Conservation (phyloP, 2,113 vertebrate genomes). For the Acanthisitta chloris region DNA sequence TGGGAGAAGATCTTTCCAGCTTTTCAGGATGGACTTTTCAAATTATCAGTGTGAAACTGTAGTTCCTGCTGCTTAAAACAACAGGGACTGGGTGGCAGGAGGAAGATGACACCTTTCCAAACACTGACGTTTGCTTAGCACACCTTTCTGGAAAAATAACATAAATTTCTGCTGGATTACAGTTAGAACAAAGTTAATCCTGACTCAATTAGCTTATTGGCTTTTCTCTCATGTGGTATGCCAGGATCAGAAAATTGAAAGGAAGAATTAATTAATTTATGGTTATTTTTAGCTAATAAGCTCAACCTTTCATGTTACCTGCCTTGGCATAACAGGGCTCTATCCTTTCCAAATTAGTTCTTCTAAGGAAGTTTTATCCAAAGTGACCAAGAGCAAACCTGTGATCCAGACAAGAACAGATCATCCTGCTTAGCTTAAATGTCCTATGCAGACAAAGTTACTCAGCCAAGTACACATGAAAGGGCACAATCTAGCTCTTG, state of each 20-base stretch:
- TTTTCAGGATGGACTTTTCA: neutral
- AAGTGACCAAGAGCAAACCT: neutral
- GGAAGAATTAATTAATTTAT: neutral
- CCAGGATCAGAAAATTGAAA: neutral
- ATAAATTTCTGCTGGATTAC: neutral
- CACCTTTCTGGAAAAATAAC: neutral
- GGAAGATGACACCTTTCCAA: neutral
- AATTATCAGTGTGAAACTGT: neutral
- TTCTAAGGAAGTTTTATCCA: neutral
- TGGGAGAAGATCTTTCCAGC: neutral
- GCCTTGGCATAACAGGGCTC: neutral
- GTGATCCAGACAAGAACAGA: neutral
- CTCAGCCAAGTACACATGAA: neutral
- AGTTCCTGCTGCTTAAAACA: neutral
- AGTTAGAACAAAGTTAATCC: conserved; percentile 15
- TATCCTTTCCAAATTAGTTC: neutral
- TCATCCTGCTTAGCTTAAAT: neutral
- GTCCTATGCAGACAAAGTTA: neutral
- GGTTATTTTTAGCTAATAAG: neutral
- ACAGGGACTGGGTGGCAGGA: neutral
- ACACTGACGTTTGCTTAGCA: neutral
- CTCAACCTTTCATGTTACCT: neutral
- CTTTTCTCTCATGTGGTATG: neutral
- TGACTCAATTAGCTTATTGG: neutral
- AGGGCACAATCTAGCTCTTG: neutral